Percentiles rank a stretch among this genome's conserved stretches.
These are phyloP conservation scores for Acrossocheilus wenchowensis DNA, from an alignment of 2,797 vertebrate species.

Conservation along the genomic window DNA sequence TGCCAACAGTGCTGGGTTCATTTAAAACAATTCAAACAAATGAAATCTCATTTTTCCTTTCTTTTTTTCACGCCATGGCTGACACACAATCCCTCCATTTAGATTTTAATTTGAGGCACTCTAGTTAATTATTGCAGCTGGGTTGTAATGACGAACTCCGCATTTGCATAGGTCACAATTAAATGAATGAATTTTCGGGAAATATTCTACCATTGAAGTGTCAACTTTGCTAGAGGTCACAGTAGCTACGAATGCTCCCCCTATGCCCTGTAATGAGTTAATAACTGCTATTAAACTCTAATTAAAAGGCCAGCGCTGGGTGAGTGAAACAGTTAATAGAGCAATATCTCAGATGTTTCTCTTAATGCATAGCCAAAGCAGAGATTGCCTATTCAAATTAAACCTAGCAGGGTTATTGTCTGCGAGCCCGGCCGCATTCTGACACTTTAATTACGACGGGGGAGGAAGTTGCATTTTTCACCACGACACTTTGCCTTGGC, in stretches of 20 bases:
- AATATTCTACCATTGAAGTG: slow-evolving; percentile 92
- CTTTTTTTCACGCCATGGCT: slow-evolving; percentile 75
- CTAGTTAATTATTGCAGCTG: slow-evolving; percentile 90
- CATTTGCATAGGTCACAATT: slow-evolving; percentile 95
- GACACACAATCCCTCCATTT: slow-evolving; percentile 84
- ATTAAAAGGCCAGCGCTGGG: slow-evolving; percentile 87
- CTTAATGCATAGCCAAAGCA: slow-evolving; percentile 85
- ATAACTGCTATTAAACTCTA: slow-evolving; percentile 93
- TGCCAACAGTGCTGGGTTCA: slow-evolving; percentile 75
- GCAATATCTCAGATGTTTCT: slow-evolving; percentile 83
- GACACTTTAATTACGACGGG: slow-evolving; percentile 90
- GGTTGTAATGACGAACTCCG: slow-evolving; percentile 88
- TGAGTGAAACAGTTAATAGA: slow-evolving; percentile 89
- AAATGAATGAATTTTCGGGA: slow-evolving; percentile 90
- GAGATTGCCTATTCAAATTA: slow-evolving; percentile 75
- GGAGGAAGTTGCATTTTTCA: slow-evolving; percentile 83
- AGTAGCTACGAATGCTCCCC: slow-evolving; percentile 86
- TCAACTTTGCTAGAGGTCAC: slow-evolving; percentile 92
- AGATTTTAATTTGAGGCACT: slow-evolving; percentile 89
- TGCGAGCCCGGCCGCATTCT: slow-evolving; percentile 77
- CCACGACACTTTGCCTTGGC: slow-evolving; percentile 71
- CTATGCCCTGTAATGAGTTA: slow-evolving; percentile 93
- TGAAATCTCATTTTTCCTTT: slow-evolving; percentile 85
- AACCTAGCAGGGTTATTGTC: slow-evolving; percentile 81
- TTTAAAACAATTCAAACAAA: slow-evolving; percentile 85